Evolutionary conservation across 2,888 invertebrate genomes (phyloP), one percentile per base, ranked within the genome.

Genomic region (Julus scandinavius): DNA sequence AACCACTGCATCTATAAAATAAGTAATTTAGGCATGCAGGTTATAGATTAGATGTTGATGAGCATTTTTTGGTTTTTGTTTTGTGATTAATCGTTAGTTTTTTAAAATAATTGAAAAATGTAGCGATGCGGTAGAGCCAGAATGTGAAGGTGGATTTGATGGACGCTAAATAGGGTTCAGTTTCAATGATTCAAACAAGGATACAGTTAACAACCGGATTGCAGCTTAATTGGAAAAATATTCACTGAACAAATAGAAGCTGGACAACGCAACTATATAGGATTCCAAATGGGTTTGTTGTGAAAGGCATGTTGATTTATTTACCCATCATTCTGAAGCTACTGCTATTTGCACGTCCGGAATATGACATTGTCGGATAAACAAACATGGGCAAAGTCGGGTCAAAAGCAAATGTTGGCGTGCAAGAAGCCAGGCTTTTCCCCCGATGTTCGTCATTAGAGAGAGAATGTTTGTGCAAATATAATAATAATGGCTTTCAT

Each of bases 261-360:
- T 29, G 17, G 1, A 63, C 4, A 63, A 63, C n/a, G 80, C 80
- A 80, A 38, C 38, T 29, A 20, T 15, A 45, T 45, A 45, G 45
- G 38, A 80, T 80, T 38, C 80, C 80, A 20, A 38, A 80, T 80
- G 80, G 38, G 80, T 5, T 29, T 11, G 80, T 80, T 38, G 80
- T 11, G 80, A 80, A 80, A 72, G 72, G 72, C 13, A 38, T 29
- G 20, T 72, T 9, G 38, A 80, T 72, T 72, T 20, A 80, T 72
- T 72, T 20, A 20, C 72, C 38, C 80, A 80, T 80, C 15, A 80
- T 80, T 13, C 80, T 1, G 20, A 72, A 80, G 38, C 80, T 38
- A 38, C 80, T 80, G 80, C 80, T 80, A 80, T 80, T 80, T 80
- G 80, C 80, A 80, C 80, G 80, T 80, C 29, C 80, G 38, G 80